A percentile compares a stretch with the other conserved stretches of the same genome.
Evolutionary conservation across 2,888 invertebrate genomes (phyloP).

Genomic region (Stenurella melanura): DNA sequence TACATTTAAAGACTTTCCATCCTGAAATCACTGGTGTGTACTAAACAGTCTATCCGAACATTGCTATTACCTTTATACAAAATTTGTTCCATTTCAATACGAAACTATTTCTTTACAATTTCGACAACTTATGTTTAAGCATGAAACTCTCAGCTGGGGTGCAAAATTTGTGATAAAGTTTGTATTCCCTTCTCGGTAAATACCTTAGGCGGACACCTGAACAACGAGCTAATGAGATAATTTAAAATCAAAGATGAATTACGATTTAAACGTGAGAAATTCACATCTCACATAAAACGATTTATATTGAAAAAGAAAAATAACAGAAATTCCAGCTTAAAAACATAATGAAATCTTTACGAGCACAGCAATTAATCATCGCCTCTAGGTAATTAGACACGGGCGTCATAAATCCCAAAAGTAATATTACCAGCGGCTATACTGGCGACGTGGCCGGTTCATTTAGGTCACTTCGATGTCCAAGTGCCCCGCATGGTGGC

Average conservation of each 20-base stretch:
- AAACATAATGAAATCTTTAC: constrained; percentile 32
- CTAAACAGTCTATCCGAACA: too few relatives aligned
- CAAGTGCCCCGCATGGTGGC: constrained; percentile 51
- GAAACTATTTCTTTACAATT: too few relatives aligned
- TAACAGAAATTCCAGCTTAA: constrained; percentile 18
- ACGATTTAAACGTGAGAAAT: not conserved
- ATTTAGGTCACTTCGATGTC: constrained; percentile 47
- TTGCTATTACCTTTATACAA: too few relatives aligned
- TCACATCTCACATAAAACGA: not conserved
- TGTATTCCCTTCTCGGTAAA: not conserved
- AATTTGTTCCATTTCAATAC: too few relatives aligned
- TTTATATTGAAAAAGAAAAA: constrained; percentile 12
- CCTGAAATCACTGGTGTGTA: too few relatives aligned
- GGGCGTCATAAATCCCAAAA: constrained; percentile 54
- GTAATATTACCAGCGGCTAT: constrained; percentile 57
- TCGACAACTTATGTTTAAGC: too few relatives aligned
- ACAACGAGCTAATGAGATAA: constrained; percentile 1
- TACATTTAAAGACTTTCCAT: too few relatives aligned
- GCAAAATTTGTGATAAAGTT: too few relatives aligned
- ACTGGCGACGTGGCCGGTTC: constrained; percentile 47
- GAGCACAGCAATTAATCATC: constrained; percentile 26
- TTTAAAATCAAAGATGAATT: not conserved
- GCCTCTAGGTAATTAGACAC: constrained; percentile 55
- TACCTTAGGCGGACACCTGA: not conserved
- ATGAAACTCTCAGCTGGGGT: too few relatives aligned